These are phyloP conservation scores for Aspiorhynchus laticeps DNA, from an alignment of 2,113 vertebrate genomes.

Conservation along the genomic window DNA sequence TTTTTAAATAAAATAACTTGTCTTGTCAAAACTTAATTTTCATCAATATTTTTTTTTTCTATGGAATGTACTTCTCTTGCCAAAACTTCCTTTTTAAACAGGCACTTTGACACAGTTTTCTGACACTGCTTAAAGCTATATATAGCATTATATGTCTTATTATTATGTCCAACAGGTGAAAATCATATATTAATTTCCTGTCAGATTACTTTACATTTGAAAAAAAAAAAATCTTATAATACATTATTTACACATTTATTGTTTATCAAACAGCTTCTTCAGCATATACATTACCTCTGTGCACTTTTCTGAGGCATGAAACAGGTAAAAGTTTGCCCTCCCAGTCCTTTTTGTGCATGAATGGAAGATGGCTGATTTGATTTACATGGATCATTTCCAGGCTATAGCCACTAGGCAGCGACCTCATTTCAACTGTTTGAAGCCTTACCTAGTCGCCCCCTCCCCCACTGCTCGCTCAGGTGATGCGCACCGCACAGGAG, in stretches of 20 bases:
- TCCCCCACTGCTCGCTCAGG: conserved; percentile 75
- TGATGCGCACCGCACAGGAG: conserved; percentile 70
- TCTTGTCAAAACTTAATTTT: background rate
- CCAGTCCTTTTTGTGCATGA: background rate
- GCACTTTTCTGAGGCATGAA: background rate
- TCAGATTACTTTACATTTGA: background rate
- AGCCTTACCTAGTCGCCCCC: conserved; percentile 63
- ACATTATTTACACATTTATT: background rate
- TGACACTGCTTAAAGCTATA: background rate
- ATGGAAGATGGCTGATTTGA: conserved; percentile 38
- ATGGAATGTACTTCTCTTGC: no score
- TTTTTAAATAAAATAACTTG: no score
- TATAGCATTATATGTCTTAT: background rate
- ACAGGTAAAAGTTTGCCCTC: conserved; percentile 29
- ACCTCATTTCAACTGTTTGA: conserved; percentile 79
- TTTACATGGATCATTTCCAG: conserved; percentile 64
- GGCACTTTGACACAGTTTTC: background rate
- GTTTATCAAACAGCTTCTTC: background rate
- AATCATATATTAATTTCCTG: background rate
- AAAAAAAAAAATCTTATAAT: background rate
- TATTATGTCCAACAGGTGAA: conserved; percentile 5
- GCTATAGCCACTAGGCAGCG: conserved; percentile 67
- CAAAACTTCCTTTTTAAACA: background rate
- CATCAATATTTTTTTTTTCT: background rate
- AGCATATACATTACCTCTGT: background rate